These are phyloP conservation scores for Tinea trinotella DNA, from an alignment of 2,888 invertebrate genomes.

Conservation along the genomic window DNA sequence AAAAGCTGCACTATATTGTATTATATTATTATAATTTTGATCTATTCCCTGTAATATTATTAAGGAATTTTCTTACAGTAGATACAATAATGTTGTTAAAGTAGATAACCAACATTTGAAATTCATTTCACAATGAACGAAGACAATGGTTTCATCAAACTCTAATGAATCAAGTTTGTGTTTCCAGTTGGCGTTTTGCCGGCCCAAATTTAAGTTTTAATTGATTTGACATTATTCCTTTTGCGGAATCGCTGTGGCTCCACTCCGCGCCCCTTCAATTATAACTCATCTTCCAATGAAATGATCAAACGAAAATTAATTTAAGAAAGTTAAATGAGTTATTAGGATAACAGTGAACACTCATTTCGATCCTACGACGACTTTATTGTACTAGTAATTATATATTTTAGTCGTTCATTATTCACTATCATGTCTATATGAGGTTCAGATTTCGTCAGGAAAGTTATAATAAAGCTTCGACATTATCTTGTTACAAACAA, in stretches of 20 bases:
- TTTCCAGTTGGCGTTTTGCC: conserved; percentile 43
- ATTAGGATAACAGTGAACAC: conserved; percentile 31
- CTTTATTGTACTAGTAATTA: not conserved
- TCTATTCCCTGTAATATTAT: too few relatives aligned
- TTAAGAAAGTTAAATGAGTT: conserved; percentile 60
- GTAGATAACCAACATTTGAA: too few relatives aligned
- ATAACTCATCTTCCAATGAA: conserved; percentile 59
- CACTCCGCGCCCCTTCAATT: conserved; percentile 58
- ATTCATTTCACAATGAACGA: not conserved
- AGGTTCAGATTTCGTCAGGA: not conserved
- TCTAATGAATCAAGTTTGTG: conserved; percentile 59
- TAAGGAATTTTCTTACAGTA: too few relatives aligned
- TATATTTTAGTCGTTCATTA: not conserved
- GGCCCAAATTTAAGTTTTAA: conserved; percentile 61
- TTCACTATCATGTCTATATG: not conserved
- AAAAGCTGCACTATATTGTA: too few relatives aligned
- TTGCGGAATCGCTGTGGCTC: conserved; percentile 45
- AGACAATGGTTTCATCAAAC: conserved; percentile 32
- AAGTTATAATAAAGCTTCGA: too few relatives aligned
- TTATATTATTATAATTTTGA: too few relatives aligned
- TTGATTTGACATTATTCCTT: conserved; percentile 68
- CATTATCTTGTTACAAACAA: not conserved
- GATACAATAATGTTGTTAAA: too few relatives aligned
- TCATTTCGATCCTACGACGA: not conserved
- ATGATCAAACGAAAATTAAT: conserved; percentile 67